Conservation (phyloP, 2,797 vertebrate species). For the Tolypeutes matacus region DNA sequence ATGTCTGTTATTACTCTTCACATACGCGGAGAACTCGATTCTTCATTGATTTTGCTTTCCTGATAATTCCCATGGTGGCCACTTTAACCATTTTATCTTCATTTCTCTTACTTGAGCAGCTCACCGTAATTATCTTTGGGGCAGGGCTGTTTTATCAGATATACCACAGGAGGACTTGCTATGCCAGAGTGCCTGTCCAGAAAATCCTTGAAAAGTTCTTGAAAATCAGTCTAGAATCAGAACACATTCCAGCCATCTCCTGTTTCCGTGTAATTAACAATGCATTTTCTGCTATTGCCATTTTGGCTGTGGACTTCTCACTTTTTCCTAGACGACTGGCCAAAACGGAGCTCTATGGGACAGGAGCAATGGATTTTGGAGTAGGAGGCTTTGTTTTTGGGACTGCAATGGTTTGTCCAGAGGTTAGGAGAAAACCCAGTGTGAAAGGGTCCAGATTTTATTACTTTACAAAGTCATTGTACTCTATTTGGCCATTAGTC, state of each 20-base stretch:
- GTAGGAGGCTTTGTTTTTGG: conserved; percentile 95
- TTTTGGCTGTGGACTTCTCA: conserved; percentile 96
- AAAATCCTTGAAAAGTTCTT: conserved; percentile 88
- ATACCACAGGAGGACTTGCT: conserved; percentile 81
- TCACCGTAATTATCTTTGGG: conserved; percentile 83
- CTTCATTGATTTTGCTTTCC: conserved; percentile 91
- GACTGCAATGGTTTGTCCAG: conserved; percentile 94
- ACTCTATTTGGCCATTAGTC: conserved; percentile 93
- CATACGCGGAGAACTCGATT: conserved; percentile 87
- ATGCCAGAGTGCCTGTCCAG: conserved; percentile 66
- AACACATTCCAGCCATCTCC: conserved; percentile 92
- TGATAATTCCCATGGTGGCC: conserved; percentile 92
- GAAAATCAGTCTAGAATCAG: conserved; percentile 86
- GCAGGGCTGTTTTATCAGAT: conserved; percentile 87
- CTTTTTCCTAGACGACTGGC: conserved; percentile 95
- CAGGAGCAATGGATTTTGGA: conserved; percentile 97
- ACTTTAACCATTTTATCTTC: conserved; percentile 93
- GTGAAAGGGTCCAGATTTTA: conserved; percentile 82
- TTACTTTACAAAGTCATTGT: conserved; percentile 89
- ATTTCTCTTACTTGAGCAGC: conserved; percentile 86
- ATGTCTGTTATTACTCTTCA: conserved; percentile 84
- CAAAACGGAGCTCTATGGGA: conserved; percentile 97
- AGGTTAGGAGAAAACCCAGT: conserved; percentile 90
- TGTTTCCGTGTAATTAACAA: conserved; percentile 93
- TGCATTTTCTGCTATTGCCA: conserved; percentile 94